Base-by-base conservation (phyloP, 2,888 invertebrate species). In the Lordiphosa fenestrarum region DNA sequence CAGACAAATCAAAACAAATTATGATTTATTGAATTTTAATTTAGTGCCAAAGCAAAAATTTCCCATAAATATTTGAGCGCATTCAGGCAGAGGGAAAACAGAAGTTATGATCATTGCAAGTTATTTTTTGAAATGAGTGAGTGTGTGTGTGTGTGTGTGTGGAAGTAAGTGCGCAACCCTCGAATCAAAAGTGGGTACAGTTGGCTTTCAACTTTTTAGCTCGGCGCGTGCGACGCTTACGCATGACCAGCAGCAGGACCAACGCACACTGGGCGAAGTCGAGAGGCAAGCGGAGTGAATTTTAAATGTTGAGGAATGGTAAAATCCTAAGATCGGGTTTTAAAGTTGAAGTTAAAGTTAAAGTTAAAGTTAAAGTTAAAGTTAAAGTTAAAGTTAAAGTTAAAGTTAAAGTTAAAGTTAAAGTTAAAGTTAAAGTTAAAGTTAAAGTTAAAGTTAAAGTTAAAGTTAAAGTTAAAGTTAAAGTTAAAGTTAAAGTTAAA, bases 1-100 rank as follows among this genome's bases (percentile, higher is more conserved):
- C 71, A 68, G 49, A 65, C 71, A 44, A 53, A 53, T 60, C 63
- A 67, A 68, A 74, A 69, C 72, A 86, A 85, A 86, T 84, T 69
- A 86, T 86, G 86, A 86, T 86, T 86, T 86, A 86, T 86, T 85
- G 84, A 75, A 69, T 84, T 86, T 86, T 86, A 85, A 86, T 86
- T 86, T 86, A 84, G 67, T 76, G 69, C 66, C 53, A 42, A 68
- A 68, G 68, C 39, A 54, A 57, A 52, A 70, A 69, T 73, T 73
- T 69, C 70, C 69, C 75, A 84, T 84, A 81, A 84, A 84, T 84
- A 84, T 84, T 81, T 85, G 71, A 84, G 82, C 73, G 69, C 51
- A 61, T 52, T 7, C 36, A 30, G 54, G 46, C 50, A 35, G 35
- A 15, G 52, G 49, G 40, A 41, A 53, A 61, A 66, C 71, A 69